Evolutionary conservation across 1,140 invertebrate genomes (phyloP), one percentile per base, ranked within the genome.

Genomic region (Zaprionus ornatus): DNA sequence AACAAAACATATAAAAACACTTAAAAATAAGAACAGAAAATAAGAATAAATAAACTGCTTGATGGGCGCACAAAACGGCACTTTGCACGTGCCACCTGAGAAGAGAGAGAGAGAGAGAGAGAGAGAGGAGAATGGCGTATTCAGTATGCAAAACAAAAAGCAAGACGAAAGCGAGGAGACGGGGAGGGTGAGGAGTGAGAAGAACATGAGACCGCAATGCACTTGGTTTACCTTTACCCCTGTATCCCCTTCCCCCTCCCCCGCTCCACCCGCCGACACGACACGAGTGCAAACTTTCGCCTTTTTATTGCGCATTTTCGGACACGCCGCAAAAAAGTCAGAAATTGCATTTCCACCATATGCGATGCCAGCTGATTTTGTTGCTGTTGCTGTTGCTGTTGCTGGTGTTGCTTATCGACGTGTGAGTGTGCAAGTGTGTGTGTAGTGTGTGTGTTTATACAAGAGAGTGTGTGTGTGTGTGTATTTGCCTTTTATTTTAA

Each of bases 401-500:
- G 55, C 35, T 56, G 5, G 19, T 45, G 40, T 55, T 27, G 13
- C 52, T 55, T 27, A 50, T 50, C 45, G 45, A 50, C 35, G 48
- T 63, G 48, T 75, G 42, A 23, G 3, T 55, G 32, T 55, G 35
- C 40, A 50, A 29, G 32, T 52, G n/a, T 64, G 15, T 37, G 19
- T 29, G 32, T 52, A 21, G 13, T 37, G 27, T 32, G 32, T 54
- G 35, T 42, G 19, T 19, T 32, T 62, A n/a, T 42, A 21, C 37
- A 45, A 0, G 15, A 45, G 12, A 40, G 29, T 62, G 55, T 65
- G 63, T 59, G 64, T 77, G 79, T 77, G 66, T 68, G 48, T 78
- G 83, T 23, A 50, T 70, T 86, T 83, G 83, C 61, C 68, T 87
- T 86, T 87, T 86, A 88, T 88, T 86, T 86, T 86, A 86, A 86